Conservation (phyloP, 1,140 invertebrate species). For the Onthophagus taurus region DNA sequence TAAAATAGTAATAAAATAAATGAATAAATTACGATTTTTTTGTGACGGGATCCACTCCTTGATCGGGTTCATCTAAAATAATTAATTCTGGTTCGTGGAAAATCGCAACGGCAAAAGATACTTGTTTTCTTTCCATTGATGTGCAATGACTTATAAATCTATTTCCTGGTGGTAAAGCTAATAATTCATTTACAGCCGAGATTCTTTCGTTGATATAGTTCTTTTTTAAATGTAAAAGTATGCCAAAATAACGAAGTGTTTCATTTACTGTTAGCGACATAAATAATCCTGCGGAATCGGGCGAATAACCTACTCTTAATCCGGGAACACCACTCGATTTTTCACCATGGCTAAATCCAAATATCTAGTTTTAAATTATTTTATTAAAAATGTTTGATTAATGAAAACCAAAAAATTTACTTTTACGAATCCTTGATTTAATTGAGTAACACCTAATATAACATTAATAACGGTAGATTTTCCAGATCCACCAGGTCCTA, state of each 20-base stretch:
- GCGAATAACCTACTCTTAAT: slow-evolving; percentile 9
- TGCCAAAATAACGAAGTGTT: slow-evolving; percentile 12
- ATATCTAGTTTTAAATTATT: slow-evolving; percentile 7
- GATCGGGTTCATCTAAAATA: slow-evolving; percentile 13
- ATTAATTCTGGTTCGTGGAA: slow-evolving; percentile 16
- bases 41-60: slow-evolving; percentile 78
- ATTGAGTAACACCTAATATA: slow-evolving; percentile 7
- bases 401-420: neutral
- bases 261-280: slow-evolving; percentile 9
- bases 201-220: slow-evolving; percentile 12
- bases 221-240: slow-evolving; percentile 3
- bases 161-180: slow-evolving; percentile 10
- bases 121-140: slow-evolving; percentile 5
- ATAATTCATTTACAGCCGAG: slow-evolving; percentile 2
- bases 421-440: slow-evolving; percentile 10
- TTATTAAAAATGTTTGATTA: neutral
- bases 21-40: slow-evolving; percentile 50
- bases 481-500: slow-evolving; percentile 13
- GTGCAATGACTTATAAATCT: slow-evolving; percentile 2
- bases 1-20: neutral
- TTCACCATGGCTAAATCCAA: slow-evolving; percentile 7
- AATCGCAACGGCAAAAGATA: slow-evolving; percentile 12
- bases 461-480: slow-evolving; percentile 11
- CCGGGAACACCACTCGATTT: slow-evolving; percentile 10
- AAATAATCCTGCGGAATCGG: slow-evolving; percentile 12